Evolutionary conservation across 2,113 vertebrate species (phyloP).

Genomic region (Collichthys lucidus): DNA sequence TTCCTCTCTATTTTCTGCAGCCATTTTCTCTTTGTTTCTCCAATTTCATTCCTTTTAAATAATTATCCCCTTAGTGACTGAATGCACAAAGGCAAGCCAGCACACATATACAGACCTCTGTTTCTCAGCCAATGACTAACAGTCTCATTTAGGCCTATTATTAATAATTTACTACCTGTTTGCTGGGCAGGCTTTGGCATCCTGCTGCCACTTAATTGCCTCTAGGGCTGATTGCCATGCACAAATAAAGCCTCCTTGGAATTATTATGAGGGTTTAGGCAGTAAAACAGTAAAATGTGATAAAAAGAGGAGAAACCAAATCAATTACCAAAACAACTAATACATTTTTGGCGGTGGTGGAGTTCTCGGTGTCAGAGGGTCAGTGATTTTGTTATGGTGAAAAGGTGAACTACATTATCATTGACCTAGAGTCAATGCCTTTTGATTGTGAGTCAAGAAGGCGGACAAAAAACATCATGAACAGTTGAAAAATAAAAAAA

Average conservation of each 20-base stretch:
- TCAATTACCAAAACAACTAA: neutral
- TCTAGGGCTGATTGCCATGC: slow-evolving; percentile 33
- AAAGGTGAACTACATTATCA: slow-evolving; percentile 10
- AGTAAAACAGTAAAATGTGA: slow-evolving; percentile 6
- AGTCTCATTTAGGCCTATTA: slow-evolving; percentile 58
- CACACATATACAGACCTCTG: slow-evolving; percentile 25
- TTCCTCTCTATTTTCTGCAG: slow-evolving; percentile 35
- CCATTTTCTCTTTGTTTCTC: slow-evolving; percentile 54
- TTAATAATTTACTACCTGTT: slow-evolving; percentile 64
- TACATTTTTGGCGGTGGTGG: neutral
- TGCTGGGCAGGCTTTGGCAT: slow-evolving; percentile 42
- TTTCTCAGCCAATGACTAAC: slow-evolving; percentile 47
- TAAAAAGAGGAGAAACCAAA: neutral
- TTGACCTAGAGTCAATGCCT: neutral
- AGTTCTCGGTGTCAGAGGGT: neutral
- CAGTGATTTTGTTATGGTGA: neutral
- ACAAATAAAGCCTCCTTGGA: slow-evolving; percentile 38
- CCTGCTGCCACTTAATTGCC: slow-evolving; percentile 53
- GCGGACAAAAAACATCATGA: neutral
- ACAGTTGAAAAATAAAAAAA: neutral
- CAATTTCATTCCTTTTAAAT: slow-evolving; percentile 50
- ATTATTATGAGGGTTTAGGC: neutral
- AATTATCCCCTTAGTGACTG: slow-evolving; percentile 60
- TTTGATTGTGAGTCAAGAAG: neutral
- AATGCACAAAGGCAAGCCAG: slow-evolving; percentile 19